Evolutionary conservation across 2,113 vertebrate species (phyloP), one percentile per base, ranked within the genome.

Genomic region (Hepsetus odoe): DNA sequence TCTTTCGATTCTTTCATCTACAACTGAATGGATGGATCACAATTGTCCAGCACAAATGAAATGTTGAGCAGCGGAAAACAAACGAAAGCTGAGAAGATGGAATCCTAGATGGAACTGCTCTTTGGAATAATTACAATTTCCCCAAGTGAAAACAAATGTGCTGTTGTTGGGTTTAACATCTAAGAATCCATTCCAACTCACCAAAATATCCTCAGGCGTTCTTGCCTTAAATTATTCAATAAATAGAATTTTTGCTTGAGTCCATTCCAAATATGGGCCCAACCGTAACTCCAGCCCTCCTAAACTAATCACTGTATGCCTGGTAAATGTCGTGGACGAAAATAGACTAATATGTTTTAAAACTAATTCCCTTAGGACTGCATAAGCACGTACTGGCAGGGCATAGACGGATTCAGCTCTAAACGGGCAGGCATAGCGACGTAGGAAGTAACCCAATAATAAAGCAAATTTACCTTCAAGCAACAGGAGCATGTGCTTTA

Each of bases 191-290:
- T 55, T 24, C 81, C 73, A 81, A 76, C 82, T 73, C 83, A 65
- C 65, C 80, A 80, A 82, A 88, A 87, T 62, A 83, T 73, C 76
- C 81, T 62, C 61, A 56, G 68, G 72, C 75, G 64, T 77, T 83
- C 66, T 53, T 56, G 72, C 74, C 65, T 56, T 80, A 56, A 74
- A 67, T 70, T 66, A 85, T 78, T 18, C 14, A 51, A 72, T 79
- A 68, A 40, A 58, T 40, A 80, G 68, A 53, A 61, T 85, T 87
- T 85, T 69, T 81, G 86, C 84, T 89, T 76, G 59, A 58, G 67
- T 35, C 14, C 42, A 70, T 83, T 85, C 73, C 56, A 85, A 87
- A 81, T 81, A 88, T 84, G 74, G 87, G 84, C 74, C 65, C 56
- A 65, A 35, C 62, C 79, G 74, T 80, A 80, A 65, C 70, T 85